phyloP scores from a whole-genome alignment of 2,113 vertebrate species.

The Osmerus mordax region DNA sequence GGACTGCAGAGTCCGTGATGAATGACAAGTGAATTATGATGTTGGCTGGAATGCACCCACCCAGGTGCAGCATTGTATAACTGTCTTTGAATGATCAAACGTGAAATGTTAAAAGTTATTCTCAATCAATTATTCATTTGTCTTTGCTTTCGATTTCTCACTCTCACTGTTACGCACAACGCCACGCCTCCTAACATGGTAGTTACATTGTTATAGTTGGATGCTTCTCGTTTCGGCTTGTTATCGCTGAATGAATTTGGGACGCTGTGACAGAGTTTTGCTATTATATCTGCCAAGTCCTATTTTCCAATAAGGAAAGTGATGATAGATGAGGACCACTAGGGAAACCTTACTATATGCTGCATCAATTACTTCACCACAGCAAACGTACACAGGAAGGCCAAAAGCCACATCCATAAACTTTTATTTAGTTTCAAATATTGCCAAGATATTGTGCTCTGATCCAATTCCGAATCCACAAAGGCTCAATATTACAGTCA shows the following conservation, averaged over 20 bases:
- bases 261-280: slow-evolving; percentile 7
- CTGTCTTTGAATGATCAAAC: background rate
- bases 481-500: too few species aligned
- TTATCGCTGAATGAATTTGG: background rate
- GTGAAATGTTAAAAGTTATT: background rate
- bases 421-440: slow-evolving; percentile 12
- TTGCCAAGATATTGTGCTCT: slow-evolving; percentile 24
- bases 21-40: slow-evolving; percentile 39
- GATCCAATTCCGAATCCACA: slow-evolving; percentile 17
- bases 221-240: background rate
- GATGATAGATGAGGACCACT: slow-evolving; percentile 18
- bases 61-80: slow-evolving; percentile 35
- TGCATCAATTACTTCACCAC: slow-evolving; percentile 23
- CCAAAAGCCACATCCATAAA: slow-evolving; percentile 30
- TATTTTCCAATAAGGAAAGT: slow-evolving; percentile 20
- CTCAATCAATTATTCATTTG: background rate
- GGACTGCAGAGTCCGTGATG: slow-evolving; percentile 43
- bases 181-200: background rate
- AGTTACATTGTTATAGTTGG: slow-evolving; percentile 9
- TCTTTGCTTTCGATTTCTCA: background rate
- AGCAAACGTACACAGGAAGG: slow-evolving; percentile 7
- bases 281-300: slow-evolving; percentile 14
- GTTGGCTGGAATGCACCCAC: slow-evolving; percentile 43
- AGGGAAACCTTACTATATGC: slow-evolving; percentile 18
- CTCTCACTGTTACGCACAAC: background rate